A percentile compares a stretch with the other conserved stretches of the same genome.
Evolutionary conservation across 1,140 invertebrate species (phyloP).

Genomic region (Drosophila baimaii): DNA sequence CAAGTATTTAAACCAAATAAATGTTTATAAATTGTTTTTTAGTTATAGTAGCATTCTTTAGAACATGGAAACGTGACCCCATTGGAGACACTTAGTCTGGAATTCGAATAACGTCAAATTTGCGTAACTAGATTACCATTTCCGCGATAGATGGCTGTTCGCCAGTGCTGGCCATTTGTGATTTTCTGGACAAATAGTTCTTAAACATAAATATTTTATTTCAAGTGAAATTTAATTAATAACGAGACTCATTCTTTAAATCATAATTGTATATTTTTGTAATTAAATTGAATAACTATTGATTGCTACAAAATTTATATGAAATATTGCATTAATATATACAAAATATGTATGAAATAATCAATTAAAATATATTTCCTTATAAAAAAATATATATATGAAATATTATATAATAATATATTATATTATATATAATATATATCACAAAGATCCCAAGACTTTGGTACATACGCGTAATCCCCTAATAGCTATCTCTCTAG

Average conservation of each 20-base stretch:
- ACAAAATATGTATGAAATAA: too few relatives aligned
- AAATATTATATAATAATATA: too few relatives aligned
- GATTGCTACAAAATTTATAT: too few relatives aligned
- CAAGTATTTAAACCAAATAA: too few relatives aligned
- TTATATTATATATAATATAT: not conserved
- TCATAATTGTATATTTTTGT: too few relatives aligned
- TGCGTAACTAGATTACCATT: constrained; percentile 31
- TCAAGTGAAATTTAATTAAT: not conserved
- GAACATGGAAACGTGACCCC: constrained; percentile 15
- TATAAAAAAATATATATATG: not conserved
- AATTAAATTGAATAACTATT: too few relatives aligned
- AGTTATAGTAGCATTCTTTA: not conserved
- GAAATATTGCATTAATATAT: not conserved
- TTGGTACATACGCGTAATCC: not conserved
- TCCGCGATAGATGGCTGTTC: constrained; percentile 21
- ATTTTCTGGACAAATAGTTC: not conserved
- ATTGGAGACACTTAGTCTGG: constrained; percentile 2
- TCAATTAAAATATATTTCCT: too few relatives aligned
- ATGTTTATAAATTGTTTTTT: too few relatives aligned
- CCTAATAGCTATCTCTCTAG: not conserved
- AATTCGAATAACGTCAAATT: constrained; percentile 25
- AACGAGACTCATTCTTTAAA: too few relatives aligned
- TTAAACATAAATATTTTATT: not conserved
- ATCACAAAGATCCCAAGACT: too few relatives aligned
- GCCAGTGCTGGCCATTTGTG: not conserved